These are phyloP conservation scores for Epinephelus moara DNA, from an alignment of 2,113 vertebrate genomes.

Conservation along the genomic window DNA sequence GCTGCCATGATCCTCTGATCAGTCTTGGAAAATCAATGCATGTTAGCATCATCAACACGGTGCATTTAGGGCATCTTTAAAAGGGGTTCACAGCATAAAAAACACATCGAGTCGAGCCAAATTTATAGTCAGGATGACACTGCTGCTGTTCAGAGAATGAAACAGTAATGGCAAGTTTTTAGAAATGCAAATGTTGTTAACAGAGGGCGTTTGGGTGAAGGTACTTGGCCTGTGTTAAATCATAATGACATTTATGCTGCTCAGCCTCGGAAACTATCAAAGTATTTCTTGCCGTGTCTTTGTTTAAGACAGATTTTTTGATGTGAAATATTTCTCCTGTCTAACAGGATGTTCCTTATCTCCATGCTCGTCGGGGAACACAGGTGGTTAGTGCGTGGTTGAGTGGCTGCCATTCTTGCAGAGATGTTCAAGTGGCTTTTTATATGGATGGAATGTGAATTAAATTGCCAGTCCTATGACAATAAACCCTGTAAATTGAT, in stretches of 20 bases:
- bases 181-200: slow-evolving; percentile 58
- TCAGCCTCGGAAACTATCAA: slow-evolving; percentile 44
- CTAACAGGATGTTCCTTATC: slow-evolving; percentile 22
- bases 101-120: slow-evolving; percentile 2
- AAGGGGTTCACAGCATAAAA: not conserved
- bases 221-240: slow-evolving; percentile 60
- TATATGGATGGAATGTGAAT: slow-evolving; percentile 42
- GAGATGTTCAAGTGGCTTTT: slow-evolving; percentile 36
- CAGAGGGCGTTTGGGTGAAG: slow-evolving; percentile 46
- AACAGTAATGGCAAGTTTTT: slow-evolving; percentile 50
- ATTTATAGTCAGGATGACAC: slow-evolving; percentile 50
- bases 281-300: slow-evolving; percentile 34
- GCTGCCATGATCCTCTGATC: slow-evolving; percentile 42
- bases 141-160: slow-evolving; percentile 4
- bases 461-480: slow-evolving; percentile 24
- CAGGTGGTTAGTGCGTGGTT: slow-evolving; percentile 20
- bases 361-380: slow-evolving; percentile 27
- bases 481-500: slow-evolving; percentile 45
- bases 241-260: slow-evolving; percentile 53
- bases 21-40: slow-evolving; percentile 22
- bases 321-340: slow-evolving; percentile 46
- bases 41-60: not conserved
- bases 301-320: slow-evolving; percentile 37
- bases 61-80: slow-evolving; percentile 26
- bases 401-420: slow-evolving; percentile 39